phyloP scores from a whole-genome alignment of 2,113 vertebrate genomes.

The Genyomyrus donnyi region DNA sequence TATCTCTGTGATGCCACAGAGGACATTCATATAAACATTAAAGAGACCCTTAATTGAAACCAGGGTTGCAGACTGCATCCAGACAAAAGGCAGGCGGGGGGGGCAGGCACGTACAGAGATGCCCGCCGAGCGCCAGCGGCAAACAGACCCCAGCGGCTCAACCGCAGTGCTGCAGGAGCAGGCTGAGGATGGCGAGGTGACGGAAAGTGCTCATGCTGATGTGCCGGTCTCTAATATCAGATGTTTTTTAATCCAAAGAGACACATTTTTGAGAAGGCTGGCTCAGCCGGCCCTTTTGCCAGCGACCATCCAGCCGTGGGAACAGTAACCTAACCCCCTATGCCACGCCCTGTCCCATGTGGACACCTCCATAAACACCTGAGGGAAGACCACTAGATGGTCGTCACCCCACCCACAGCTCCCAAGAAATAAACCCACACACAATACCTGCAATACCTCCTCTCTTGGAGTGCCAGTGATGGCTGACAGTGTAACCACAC shows the following conservation, averaged over 20 bases:
- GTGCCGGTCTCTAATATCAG: slow-evolving; percentile 1
- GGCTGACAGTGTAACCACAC: neutral
- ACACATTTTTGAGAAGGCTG: neutral
- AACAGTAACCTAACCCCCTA: neutral
- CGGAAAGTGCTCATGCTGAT: slow-evolving; percentile 35
- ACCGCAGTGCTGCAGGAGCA: neutral
- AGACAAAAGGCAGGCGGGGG: neutral
- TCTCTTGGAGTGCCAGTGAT: neutral
- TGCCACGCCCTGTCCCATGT: neutral
- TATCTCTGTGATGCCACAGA: neutral
- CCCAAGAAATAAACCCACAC: neutral
- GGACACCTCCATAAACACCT: neutral
- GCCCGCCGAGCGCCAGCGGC: neutral
- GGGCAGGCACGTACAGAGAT: neutral
- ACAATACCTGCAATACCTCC: neutral
- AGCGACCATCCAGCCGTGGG: neutral
- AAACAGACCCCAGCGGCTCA: neutral
- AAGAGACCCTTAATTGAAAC: neutral
- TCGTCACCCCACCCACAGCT: neutral
- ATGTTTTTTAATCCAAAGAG: neutral
- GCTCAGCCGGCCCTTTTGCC: neutral
- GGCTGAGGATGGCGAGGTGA: slow-evolving; percentile 8
- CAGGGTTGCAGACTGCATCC: neutral
- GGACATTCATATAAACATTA: slow-evolving; percentile 3
- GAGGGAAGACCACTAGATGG: neutral